Conservation (phyloP, 2,888 invertebrate genomes). For the Diadromus collaris region DNA sequence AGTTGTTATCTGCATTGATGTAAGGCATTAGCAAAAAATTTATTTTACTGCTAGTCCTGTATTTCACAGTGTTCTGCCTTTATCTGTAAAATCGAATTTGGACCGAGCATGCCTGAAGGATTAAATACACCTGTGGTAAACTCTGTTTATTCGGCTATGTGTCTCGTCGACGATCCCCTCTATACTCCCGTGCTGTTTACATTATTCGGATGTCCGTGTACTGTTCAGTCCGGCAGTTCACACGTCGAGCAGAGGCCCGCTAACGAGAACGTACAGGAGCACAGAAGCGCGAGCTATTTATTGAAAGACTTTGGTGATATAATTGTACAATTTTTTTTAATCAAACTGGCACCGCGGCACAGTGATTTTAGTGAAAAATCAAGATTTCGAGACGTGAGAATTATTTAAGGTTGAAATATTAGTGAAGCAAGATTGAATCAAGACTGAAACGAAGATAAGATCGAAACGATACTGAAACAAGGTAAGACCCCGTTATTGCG, state of each 20-base stretch:
- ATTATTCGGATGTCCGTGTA: not conserved
- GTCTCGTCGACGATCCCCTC: constrained; percentile 4
- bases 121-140: not conserved
- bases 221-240: not conserved
- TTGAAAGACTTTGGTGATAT: not conserved
- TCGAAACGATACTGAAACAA: not conserved
- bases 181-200: not conserved
- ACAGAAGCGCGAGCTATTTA: not conserved
- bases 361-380: not conserved
- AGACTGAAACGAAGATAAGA: not conserved
- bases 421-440: not conserved
- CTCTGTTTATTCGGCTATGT: constrained; percentile 10
- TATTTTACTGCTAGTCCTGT: not conserved
- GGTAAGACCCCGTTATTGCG: not conserved
- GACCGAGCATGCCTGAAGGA: too few species aligned
- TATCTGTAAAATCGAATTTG: not conserved
- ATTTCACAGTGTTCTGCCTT: not conserved
- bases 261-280: not conserved
- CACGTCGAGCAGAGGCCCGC: not conserved
- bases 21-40: too few species aligned
- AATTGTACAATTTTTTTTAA: not conserved
- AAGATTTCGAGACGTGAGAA: not conserved
- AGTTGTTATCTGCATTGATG: too few species aligned
- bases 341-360: not conserved
- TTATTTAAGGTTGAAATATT: not conserved